Conservation (phyloP, 92 coral and sea anemone species). For the Siderastrea radians region DNA sequence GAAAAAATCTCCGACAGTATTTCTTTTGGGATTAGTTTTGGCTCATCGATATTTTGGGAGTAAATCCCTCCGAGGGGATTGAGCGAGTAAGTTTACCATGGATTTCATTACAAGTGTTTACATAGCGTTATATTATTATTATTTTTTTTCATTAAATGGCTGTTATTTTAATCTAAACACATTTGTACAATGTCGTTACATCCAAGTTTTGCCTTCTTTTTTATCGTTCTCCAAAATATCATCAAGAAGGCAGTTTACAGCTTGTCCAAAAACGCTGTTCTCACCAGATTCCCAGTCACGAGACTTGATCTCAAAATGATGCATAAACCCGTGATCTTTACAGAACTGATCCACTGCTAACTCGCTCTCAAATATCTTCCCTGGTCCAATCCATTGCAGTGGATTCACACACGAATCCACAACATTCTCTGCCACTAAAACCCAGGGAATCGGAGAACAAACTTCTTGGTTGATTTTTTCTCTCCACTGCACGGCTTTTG, state of each 20-base stretch:
- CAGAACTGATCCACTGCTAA: constrained; percentile 71
- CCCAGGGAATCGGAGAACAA: constrained; percentile 58
- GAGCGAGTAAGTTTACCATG: too few species aligned
- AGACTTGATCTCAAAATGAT: constrained; percentile 77
- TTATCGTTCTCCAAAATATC: constrained; percentile 35
- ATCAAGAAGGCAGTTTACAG: constrained; percentile 56
- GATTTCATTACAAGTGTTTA: neutral
- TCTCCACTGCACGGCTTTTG: constrained; percentile 72
- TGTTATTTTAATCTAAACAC: too few species aligned
- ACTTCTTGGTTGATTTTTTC: constrained; percentile 28
- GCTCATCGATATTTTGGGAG: too few species aligned
- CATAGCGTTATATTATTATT: neutral
- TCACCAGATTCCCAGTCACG: constrained; percentile 75
- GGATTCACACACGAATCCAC: constrained; percentile 21
- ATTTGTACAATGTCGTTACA: neutral
- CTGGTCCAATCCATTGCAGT: constrained; percentile 72
- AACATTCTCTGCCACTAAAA: constrained; percentile 76
- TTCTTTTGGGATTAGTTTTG: too few species aligned
- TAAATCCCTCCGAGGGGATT: too few species aligned
- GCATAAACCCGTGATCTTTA: constrained; percentile 57
- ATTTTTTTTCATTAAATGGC: neutral
- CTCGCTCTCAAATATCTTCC: constrained; percentile 58
- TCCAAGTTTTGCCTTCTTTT: constrained; percentile 23
- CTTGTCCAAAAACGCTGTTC: constrained; percentile 74
- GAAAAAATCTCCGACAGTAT: too few species aligned